Base-by-base conservation (phyloP, 2,888 invertebrate genomes). In the Cataglyphis albicans region DNA sequence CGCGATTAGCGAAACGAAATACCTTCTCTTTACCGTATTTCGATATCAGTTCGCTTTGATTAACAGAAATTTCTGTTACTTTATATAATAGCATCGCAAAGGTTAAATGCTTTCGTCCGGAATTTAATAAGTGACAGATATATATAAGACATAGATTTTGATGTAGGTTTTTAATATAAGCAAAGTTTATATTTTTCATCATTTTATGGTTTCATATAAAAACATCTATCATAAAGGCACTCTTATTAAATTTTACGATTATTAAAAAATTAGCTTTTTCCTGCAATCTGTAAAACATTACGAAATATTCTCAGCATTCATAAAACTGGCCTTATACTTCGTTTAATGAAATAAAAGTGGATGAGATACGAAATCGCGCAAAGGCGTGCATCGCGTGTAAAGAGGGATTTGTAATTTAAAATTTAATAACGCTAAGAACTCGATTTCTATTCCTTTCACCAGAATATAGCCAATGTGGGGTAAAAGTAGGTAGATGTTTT, bases 401-500 rank as follows among this genome's bases (percentile, higher is more conserved):
- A n/a, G 18, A 0, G 18, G n/a, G 52, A 25, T 52, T 65, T 67
- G 21, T 64, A 76, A 76, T 76, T 76, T 67, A 76, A 76, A 67
- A 76, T 76, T 52, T 76, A 67, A 76, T 76, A 76, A 76, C 38
- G n/a, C 3, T 75, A 55, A 76, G 52, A 70, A 70, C 78, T 78
- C 59, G 78, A 78, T 78, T 59, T 78, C 25, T 70, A 44, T 78
- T 78, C 57, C 21, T 76, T 57, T 59, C 38, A 32, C 18, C 32
- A 44, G 52, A 52, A 35, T 52, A 52, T 55, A 35, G 35, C 32
- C 70, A 70, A 70, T 70, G 21, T 35, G 4, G n/a, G n/a, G 18
- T 59, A 70, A 59, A 70, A 78, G 59, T 70, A 70, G 44, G 18
- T 44, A 21, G 78, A 44, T 18, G 59, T 44, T 44, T 70, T 59